Base-by-base conservation (phyloP, 1,140 invertebrate genomes). In the Aphaenogaster rudis region DNA sequence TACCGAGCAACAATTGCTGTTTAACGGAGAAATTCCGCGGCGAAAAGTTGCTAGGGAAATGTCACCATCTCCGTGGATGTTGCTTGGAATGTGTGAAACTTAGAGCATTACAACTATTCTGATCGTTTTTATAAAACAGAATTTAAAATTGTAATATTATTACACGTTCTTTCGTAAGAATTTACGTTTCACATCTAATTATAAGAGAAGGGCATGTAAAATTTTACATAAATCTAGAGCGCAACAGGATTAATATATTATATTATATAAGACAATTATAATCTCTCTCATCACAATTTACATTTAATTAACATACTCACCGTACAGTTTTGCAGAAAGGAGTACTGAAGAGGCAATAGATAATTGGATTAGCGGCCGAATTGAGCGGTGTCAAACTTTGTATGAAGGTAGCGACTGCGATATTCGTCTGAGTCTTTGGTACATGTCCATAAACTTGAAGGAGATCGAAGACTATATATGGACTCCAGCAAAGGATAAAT, bases 401-500 rank as follows among this genome's bases (percentile, higher is more conserved):
- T 86, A 99, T 98, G 92, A 99, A 98, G 3, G 98, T 98, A 3
- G 98, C 97, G 2, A 99, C 96, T 2, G 98, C 98, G 4, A 97
- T 97, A 90, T 97, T 98, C 1, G 97, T 97, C 92, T 98, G 97
- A 0, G 97, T 98, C 76, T 96, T 95, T 0, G 98, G 98, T 86
- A 99, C 97, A 93, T 97, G 97, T 17, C 97, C 98, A 95, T 97
- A 99, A 45, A 99, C 98, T 96, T 99, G 98, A 1, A 99, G 96
- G 33, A 99, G 95, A 94, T 99, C 98, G 94, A 99, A 99, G 52
- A 99, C 96, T 93, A 99, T 98, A 94, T 98, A 99, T 0, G 99
- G 99, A 89, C 98, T 99, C 98, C 98, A 99, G 95, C 99, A 99
- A 3, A 99, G 93, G 74, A 99, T 97, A 95, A 99, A 99, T 17